Conservation (phyloP, 2,888 invertebrate species). For the Uloborus plumipes region DNA sequence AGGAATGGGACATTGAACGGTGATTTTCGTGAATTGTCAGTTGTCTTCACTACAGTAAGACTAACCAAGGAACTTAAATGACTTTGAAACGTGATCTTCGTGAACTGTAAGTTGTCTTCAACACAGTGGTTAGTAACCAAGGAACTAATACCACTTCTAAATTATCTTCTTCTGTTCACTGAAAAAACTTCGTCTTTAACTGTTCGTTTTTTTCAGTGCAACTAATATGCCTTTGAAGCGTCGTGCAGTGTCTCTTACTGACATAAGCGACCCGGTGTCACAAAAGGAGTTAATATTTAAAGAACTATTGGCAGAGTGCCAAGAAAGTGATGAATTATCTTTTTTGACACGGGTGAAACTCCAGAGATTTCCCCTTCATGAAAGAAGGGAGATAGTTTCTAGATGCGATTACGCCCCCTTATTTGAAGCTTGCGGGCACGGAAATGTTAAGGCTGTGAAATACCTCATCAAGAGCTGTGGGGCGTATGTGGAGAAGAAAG, state of each 20-base stretch:
- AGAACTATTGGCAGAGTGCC: slow-evolving; percentile 79
- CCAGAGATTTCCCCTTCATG: slow-evolving; percentile 76
- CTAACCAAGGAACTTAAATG: too few relatives aligned
- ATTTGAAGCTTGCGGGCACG: slow-evolving; percentile 83
- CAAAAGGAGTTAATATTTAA: slow-evolving; percentile 75
- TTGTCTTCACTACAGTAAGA: too few relatives aligned
- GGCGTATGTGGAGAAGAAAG: slow-evolving; percentile 86
- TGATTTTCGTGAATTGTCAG: too few relatives aligned
- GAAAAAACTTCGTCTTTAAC: too few relatives aligned
- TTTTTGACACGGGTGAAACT: slow-evolving; percentile 75
- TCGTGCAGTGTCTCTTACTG: slow-evolving; percentile 67
- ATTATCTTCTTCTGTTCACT: too few relatives aligned
- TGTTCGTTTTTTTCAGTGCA: too few relatives aligned
- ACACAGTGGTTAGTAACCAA: too few relatives aligned
- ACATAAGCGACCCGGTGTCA: slow-evolving; percentile 67
- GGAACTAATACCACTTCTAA: too few relatives aligned
- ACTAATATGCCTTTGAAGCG: too few relatives aligned
- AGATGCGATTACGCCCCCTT: slow-evolving; percentile 81
- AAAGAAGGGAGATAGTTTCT: slow-evolving; percentile 77
- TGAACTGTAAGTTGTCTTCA: too few relatives aligned
- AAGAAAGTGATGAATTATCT: slow-evolving; percentile 77
- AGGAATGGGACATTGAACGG: too few relatives aligned
- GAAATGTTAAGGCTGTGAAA: slow-evolving; percentile 86
- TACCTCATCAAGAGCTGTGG: slow-evolving; percentile 86
- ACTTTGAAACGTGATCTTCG: too few relatives aligned